A percentile compares a stretch with the other conserved stretches of the same genome.
These are phyloP conservation scores for Altica lythri DNA, from an alignment of 2,888 invertebrate species.

Conservation along the genomic window DNA sequence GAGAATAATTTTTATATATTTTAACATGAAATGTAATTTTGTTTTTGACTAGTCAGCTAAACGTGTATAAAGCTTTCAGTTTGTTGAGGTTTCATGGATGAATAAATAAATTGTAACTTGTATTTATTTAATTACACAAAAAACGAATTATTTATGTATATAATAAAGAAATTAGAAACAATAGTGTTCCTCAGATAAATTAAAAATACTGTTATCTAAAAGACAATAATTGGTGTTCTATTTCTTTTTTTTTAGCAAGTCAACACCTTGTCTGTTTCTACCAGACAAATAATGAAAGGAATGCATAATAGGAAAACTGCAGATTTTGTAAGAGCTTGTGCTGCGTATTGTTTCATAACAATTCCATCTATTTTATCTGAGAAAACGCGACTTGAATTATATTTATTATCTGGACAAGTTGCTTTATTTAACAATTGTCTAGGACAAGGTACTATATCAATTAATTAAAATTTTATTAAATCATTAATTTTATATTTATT, in stretches of 20 bases:
- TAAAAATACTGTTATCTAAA: too few species aligned
- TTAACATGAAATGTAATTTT: too few species aligned
- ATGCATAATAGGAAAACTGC: slow-evolving; percentile 80
- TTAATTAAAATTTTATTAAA: not conserved
- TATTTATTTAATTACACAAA: too few species aligned
- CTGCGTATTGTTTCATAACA: slow-evolving; percentile 94
- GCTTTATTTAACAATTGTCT: slow-evolving; percentile 88
- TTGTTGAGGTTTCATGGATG: too few species aligned
- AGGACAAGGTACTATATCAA: slow-evolving; percentile 73
- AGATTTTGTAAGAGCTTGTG: slow-evolving; percentile 90
- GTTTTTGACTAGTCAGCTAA: too few species aligned
- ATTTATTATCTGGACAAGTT: slow-evolving; percentile 85
- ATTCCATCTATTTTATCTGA: slow-evolving; percentile 90
- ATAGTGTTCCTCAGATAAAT: too few species aligned
- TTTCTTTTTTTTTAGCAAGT: slow-evolving; percentile 57
- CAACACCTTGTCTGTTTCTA: slow-evolving; percentile 76
- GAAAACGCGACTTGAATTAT: slow-evolving; percentile 80
- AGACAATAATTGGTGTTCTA: not conserved
- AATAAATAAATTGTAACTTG: too few species aligned
- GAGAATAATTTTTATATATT: too few species aligned
- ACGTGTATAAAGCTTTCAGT: too few species aligned
- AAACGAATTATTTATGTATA: too few species aligned
- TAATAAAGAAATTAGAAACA: not conserved
- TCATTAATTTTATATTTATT: slow-evolving; percentile 1
- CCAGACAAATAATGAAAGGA: slow-evolving; percentile 70